Evolutionary conservation across 1,140 invertebrate species (phyloP).

Genomic region (Subanguina moxae): DNA sequence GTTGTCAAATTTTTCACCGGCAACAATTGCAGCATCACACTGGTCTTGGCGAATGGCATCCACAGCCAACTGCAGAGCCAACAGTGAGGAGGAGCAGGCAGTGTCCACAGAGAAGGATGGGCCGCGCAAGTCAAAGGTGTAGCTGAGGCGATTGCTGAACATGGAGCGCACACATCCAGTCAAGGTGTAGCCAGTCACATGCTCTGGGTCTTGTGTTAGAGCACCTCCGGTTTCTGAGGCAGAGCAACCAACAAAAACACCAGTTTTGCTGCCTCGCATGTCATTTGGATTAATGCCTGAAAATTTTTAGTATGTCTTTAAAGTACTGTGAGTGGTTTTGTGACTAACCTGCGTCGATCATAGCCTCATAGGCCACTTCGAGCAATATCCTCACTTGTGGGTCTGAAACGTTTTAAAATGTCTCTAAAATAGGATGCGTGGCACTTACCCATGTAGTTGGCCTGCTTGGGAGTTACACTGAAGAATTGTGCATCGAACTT

Average conservation of each 20-base stretch:
- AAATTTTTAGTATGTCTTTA: constrained; percentile 20
- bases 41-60: constrained; percentile 75
- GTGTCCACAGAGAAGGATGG: constrained; percentile 89
- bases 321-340: background rate
- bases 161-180: constrained; percentile 86
- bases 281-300: constrained; percentile 68
- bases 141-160: constrained; percentile 92
- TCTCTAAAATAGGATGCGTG: too few relatives aligned
- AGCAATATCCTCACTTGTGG: constrained; percentile 84
- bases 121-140: constrained; percentile 78
- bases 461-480: constrained; percentile 67
- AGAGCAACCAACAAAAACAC: constrained; percentile 59
- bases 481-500: constrained; percentile 68
- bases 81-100: constrained; percentile 85
- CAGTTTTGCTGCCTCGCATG: constrained; percentile 59
- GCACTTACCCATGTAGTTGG: constrained; percentile 89
- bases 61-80: constrained; percentile 78
- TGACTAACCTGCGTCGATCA: constrained; percentile 78
- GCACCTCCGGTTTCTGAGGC: constrained; percentile 68
- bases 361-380: constrained; percentile 87
- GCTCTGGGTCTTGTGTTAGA: constrained; percentile 72
- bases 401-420: too few relatives aligned
- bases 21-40: constrained; percentile 87
- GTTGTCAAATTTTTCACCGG: constrained; percentile 63
- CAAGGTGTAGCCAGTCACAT: constrained; percentile 80